These are phyloP conservation scores for Balearica regulorum DNA, from an alignment of 2,797 vertebrate species.

Conservation along the genomic window DNA sequence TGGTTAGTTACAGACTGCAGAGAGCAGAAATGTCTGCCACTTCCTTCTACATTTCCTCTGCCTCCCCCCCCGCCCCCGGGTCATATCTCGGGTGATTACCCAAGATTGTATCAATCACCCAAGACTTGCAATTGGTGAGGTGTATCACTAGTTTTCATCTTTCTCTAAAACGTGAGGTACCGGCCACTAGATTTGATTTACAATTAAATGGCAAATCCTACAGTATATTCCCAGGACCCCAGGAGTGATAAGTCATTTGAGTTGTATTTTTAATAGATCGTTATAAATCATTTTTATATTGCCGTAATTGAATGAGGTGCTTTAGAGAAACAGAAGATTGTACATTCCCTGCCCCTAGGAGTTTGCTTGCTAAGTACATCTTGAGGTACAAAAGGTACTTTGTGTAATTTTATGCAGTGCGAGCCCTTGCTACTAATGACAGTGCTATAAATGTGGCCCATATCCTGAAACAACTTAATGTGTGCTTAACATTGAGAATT, in stretches of 20 bases:
- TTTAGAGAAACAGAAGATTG: slow-evolving; percentile 53
- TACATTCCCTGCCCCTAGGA: slow-evolving; percentile 46
- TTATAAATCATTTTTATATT: slow-evolving; percentile 63
- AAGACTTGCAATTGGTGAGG: neutral
- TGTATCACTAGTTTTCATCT: slow-evolving; percentile 1
- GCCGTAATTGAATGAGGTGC: slow-evolving; percentile 46
- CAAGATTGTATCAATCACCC: neutral
- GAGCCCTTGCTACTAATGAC: slow-evolving; percentile 43
- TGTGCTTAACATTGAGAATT: neutral
- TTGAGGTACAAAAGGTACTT: slow-evolving; percentile 56
- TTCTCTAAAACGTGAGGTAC: neutral
- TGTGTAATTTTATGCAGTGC: slow-evolving; percentile 56
- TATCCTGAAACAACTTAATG: slow-evolving; percentile 57
- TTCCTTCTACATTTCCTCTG: neutral
- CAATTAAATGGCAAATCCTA: slow-evolving; percentile 22
- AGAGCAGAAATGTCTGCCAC: neutral
- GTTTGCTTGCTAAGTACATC: slow-evolving; percentile 55
- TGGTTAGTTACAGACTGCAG: neutral
- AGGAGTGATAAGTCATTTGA: slow-evolving; percentile 41
- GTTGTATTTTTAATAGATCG: slow-evolving; percentile 57
- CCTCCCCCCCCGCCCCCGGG: fast-evolving
- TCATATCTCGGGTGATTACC: neutral
- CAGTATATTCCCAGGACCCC: slow-evolving; percentile 34
- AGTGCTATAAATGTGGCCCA: slow-evolving; percentile 32
- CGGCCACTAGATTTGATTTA: slow-evolving; percentile 32